Evolutionary conservation across 2,888 invertebrate genomes (phyloP).

Genomic region (Zele albiditarsus): DNA sequence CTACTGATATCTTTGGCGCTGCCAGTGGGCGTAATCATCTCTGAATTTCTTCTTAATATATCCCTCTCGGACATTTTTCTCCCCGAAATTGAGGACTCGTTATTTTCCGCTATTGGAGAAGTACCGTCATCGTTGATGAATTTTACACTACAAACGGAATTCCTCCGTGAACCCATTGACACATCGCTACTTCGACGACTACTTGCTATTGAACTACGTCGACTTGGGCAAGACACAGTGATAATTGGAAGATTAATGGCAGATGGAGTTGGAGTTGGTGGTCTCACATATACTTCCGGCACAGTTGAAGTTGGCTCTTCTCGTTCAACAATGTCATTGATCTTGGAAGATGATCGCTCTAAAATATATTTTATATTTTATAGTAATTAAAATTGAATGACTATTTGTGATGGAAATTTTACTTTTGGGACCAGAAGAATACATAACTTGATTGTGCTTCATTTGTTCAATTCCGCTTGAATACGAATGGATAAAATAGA

Average conservation of each 20-base stretch:
- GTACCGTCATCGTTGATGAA: constrained; percentile 62
- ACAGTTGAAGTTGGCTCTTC: constrained; percentile 61
- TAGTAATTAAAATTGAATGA: too few species aligned
- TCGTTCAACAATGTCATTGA: constrained; percentile 30
- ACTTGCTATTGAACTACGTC: constrained; percentile 67
- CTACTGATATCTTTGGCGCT: constrained; percentile 62
- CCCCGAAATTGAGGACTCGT: constrained; percentile 52
- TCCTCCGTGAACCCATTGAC: constrained; percentile 55
- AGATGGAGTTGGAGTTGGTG: constrained; percentile 69
- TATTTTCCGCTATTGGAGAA: constrained; percentile 48
- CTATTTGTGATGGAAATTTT: too few species aligned
- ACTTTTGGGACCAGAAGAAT: too few species aligned
- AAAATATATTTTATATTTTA: not conserved
- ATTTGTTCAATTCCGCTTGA: too few species aligned
- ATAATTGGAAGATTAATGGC: constrained; percentile 66
- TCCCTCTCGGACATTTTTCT: constrained; percentile 53
- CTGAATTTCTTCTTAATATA: constrained; percentile 63
- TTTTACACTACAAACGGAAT: constrained; percentile 66
- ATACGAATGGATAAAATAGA: too few species aligned
- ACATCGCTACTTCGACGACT: constrained; percentile 60
- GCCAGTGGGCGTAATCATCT: constrained; percentile 61
- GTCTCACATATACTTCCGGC: constrained; percentile 69
- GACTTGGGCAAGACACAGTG: constrained; percentile 68
- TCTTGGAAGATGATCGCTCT: constrained; percentile 40
- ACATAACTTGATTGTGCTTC: too few species aligned